These are phyloP conservation scores for Brachypteracias leptosomus DNA, from an alignment of 2,113 vertebrate genomes.

Conservation along the genomic window DNA sequence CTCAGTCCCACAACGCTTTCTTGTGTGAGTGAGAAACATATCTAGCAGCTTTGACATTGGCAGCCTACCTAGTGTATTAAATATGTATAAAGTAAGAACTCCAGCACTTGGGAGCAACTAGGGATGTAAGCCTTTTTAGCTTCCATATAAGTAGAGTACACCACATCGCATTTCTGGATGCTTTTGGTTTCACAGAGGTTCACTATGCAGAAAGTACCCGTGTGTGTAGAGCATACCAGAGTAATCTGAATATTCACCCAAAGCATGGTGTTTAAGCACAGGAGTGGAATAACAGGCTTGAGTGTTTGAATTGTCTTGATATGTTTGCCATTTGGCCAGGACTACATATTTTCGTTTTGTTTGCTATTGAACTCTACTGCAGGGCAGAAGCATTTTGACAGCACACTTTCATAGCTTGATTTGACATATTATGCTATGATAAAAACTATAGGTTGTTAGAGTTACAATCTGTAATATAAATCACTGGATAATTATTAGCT, in stretches of 20 bases:
- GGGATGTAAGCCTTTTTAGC: neutral
- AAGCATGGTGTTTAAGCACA: neutral
- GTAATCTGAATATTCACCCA: constrained; percentile 35
- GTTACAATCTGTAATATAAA: neutral
- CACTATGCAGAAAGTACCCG: neutral
- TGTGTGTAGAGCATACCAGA: neutral
- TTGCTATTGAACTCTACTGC: neutral
- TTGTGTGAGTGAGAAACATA: neutral
- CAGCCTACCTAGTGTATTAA: neutral
- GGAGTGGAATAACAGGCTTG: neutral
- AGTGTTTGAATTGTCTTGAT: constrained; percentile 23
- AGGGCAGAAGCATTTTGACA: neutral
- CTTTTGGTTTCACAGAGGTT: neutral
- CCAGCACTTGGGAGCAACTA: neutral
- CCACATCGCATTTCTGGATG: neutral
- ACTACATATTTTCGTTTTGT: constrained; percentile 8
- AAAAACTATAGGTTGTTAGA: neutral
- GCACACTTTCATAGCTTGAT: neutral
- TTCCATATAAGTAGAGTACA: neutral
- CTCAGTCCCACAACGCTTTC: neutral
- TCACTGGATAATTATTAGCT: neutral
- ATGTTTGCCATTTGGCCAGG: constrained; percentile 21
- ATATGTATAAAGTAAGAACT: neutral
- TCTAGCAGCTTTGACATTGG: neutral
- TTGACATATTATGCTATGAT: neutral